phyloP scores from a whole-genome alignment of 2,888 invertebrate species.

The Aleiodes leptofemur region DNA sequence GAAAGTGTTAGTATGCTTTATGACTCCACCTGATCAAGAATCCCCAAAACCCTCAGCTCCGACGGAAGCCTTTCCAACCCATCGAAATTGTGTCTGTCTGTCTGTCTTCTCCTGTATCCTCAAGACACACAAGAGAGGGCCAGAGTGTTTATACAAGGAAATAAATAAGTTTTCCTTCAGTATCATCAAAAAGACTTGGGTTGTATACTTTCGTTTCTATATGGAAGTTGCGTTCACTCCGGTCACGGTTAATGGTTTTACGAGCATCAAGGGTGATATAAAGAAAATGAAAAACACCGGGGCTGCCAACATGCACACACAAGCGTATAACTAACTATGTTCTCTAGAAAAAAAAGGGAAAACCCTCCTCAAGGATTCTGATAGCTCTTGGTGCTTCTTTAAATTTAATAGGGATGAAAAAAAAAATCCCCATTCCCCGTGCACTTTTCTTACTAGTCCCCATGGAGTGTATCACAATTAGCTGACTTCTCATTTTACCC shows the following conservation, averaged over 20 bases:
- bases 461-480: slow-evolving; percentile 73
- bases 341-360: slow-evolving; percentile 19
- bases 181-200: slow-evolving; percentile 68
- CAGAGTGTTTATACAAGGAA: slow-evolving; percentile 57
- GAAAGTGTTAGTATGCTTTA: too few species aligned
- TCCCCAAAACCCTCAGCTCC: too few species aligned
- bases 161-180: slow-evolving; percentile 60
- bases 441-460: slow-evolving; percentile 60
- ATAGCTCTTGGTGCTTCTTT: slow-evolving; percentile 16
- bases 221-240: slow-evolving; percentile 77
- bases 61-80: too few species aligned
- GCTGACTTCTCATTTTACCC: slow-evolving; percentile 64
- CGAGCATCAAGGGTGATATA: slow-evolving; percentile 90
- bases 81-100: too few species aligned
- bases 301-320: slow-evolving; percentile 70
- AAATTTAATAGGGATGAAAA: slow-evolving; percentile 15
- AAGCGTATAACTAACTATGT: slow-evolving; percentile 71
- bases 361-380: slow-evolving; percentile 33
- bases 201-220: slow-evolving; percentile 62
- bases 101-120: slow-evolving; percentile 42
- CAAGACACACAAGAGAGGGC: slow-evolving; percentile 46
- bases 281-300: slow-evolving; percentile 92
- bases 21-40: too few species aligned
- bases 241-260: slow-evolving; percentile 93
- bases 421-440: neutral